Evolutionary conservation across 2,113 vertebrate genomes (phyloP), one percentile per base, ranked within the genome.

Genomic region (Hylia prasina): DNA sequence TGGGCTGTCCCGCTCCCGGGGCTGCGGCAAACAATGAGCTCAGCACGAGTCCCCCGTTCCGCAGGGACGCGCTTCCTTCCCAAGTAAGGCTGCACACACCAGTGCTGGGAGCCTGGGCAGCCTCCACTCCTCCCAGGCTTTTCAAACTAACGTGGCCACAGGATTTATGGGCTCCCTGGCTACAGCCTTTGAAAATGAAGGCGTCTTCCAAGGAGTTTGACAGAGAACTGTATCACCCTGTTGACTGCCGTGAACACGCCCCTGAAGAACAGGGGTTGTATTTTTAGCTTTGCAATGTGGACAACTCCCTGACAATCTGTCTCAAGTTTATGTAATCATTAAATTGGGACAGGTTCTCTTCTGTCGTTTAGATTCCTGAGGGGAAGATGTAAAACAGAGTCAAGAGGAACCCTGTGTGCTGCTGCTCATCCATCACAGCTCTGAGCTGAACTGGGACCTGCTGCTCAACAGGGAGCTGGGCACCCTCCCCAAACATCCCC

Each of bases 51-150:
- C 80, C 87, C 94, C 83, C 78, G 27, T 89, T 96, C 78, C 54
- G 80, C 64, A 83, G 24, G 93, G 40, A 15, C 22, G 65, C 4
- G 7, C 76, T 87, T 78, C 93, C 96, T 97, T 94, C 96, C 97
- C 97, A 97, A 97, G 96, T 97, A 97, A 97, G 97, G 97, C 94
- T 96, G 94, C 86, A 12, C 94, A 72, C 90, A 28, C 10, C 9
- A 77, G 92, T 0, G 11, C 94, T 19, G n/a, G 22, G 37, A 73
- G 86, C 50, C 87, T 5, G 48, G 58, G 69, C 77, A 56, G 70
- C 10, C 71, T 31, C 60, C 23, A 0, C 16, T 69, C 28, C 86
- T 42, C 71, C 1, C 2, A 53, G 39, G 40, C 77, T 54, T 10
- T 22, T 22, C 93, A 39, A 35, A 60, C 66, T 0, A 82, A 23